These are phyloP conservation scores for Sapajus apella DNA, from an alignment of 2,113 vertebrate genomes.

Conservation along the genomic window DNA sequence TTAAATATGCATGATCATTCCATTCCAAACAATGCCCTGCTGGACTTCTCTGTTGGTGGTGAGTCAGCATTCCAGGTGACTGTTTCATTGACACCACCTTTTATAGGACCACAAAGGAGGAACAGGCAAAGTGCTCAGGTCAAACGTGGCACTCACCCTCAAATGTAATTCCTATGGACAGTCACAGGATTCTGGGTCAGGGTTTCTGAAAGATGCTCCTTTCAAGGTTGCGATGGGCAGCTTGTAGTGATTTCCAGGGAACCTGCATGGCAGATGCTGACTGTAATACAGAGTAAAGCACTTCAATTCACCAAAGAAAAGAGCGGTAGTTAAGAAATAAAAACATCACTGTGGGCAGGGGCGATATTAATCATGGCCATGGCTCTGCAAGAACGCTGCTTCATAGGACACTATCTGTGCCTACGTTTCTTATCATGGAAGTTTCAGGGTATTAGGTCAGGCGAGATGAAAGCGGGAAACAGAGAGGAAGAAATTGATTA, in stretches of 20 bases:
- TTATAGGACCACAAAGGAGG: neutral
- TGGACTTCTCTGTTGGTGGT: neutral
- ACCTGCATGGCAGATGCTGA: neutral
- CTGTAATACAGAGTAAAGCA: neutral
- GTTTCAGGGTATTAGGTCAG: slow-evolving; percentile 22
- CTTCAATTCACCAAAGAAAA: neutral
- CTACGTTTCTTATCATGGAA: neutral
- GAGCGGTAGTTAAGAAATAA: neutral
- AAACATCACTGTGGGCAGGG: neutral
- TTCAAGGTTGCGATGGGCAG: neutral
- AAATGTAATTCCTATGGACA: neutral
- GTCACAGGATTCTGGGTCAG: neutral
- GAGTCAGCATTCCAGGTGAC: neutral
- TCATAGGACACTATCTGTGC: neutral
- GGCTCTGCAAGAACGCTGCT: neutral
- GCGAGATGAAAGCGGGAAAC: neutral
- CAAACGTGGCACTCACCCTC: neutral
- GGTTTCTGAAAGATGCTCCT: neutral
- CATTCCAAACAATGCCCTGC: no score
- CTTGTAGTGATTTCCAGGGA: neutral
- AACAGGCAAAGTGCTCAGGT: neutral
- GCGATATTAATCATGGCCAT: neutral
- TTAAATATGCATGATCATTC: neutral
- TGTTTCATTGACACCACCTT: neutral
- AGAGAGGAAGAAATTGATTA: neutral